Evolutionary conservation across 1,140 invertebrate species (phyloP).

Genomic region (Pseudomyrmex sp.): DNA sequence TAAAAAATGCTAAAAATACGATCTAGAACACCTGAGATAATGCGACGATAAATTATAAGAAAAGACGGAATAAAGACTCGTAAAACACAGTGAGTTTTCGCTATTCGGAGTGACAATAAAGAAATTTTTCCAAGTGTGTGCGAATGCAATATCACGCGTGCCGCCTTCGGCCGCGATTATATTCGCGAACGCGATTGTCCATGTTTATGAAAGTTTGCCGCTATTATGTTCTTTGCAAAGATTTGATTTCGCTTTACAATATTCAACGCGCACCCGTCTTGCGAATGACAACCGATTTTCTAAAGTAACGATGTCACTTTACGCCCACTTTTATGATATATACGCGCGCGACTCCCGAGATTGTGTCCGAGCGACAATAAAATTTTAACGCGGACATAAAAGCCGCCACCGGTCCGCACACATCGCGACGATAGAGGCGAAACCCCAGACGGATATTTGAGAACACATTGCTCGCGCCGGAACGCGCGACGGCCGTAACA

Average conservation of each 20-base stretch:
- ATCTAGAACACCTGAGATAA: not conserved
- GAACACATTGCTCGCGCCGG: conserved; percentile 26
- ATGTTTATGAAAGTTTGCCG: conserved; percentile 17
- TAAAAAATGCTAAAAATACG: not conserved
- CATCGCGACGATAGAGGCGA: conserved; percentile 12
- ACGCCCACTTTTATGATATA: conserved; percentile 56
- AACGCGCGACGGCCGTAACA: conserved; percentile 38
- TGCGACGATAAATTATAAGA: conserved; percentile 35
- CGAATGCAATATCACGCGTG: not conserved
- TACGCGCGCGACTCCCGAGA: conserved; percentile 3
- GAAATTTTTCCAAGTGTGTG: conserved; percentile 1
- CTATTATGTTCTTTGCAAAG: conserved; percentile 31
- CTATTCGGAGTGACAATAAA: not conserved
- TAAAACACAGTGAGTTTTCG: not conserved
- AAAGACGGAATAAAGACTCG: not conserved
- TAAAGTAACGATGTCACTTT: conserved; percentile 54
- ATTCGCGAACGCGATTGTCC: not conserved
- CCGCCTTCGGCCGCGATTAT: conserved; percentile 4
- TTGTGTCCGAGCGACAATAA: conserved; percentile 38
- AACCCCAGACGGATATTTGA: conserved; percentile 46
- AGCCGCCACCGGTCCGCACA: conserved; percentile 35
- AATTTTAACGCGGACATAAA: conserved; percentile 57
- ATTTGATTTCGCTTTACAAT: not conserved
- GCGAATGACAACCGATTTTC: conserved; percentile 51
- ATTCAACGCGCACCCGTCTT: not conserved